Evolutionary conservation across 2,113 vertebrate genomes (phyloP).

Genomic region (Gracilinanus agilis): DNA sequence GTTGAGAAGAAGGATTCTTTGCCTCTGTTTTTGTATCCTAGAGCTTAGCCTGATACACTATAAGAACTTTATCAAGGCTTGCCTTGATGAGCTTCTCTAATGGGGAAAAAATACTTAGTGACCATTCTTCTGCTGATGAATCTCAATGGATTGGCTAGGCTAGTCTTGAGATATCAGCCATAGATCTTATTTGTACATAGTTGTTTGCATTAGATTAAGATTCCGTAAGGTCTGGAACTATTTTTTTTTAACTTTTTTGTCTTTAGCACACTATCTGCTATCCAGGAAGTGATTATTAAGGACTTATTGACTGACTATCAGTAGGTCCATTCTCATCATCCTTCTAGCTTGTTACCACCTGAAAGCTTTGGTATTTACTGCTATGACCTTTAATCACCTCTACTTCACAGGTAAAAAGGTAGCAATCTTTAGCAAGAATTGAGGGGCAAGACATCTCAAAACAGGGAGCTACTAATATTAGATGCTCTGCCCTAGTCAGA

Average conservation of each 20-base stretch:
- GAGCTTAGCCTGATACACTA: background rate
- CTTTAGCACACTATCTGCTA: background rate
- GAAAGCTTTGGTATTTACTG: background rate
- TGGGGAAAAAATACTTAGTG: background rate
- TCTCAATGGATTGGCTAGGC: background rate
- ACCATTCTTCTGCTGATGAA: background rate
- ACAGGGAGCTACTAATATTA: background rate
- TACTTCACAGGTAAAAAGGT: background rate
- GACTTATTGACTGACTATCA: background rate
- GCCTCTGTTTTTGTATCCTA: background rate
- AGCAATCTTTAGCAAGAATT: background rate
- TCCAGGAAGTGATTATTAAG: background rate
- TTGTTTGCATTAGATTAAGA: background rate
- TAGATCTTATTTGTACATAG: background rate
- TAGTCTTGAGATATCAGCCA: background rate
- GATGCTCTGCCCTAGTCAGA: background rate
- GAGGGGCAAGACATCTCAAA: background rate
- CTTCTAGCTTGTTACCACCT: background rate
- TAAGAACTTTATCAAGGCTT: background rate
- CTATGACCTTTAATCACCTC: background rate
- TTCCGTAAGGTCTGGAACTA: background rate
- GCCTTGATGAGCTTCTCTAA: background rate
- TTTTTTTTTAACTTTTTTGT: background rate
- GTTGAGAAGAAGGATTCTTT: background rate
- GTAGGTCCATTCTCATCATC: background rate